phyloP scores from a whole-genome alignment of 2,888 invertebrate species.

The Ecdyonurus torrentis region DNA sequence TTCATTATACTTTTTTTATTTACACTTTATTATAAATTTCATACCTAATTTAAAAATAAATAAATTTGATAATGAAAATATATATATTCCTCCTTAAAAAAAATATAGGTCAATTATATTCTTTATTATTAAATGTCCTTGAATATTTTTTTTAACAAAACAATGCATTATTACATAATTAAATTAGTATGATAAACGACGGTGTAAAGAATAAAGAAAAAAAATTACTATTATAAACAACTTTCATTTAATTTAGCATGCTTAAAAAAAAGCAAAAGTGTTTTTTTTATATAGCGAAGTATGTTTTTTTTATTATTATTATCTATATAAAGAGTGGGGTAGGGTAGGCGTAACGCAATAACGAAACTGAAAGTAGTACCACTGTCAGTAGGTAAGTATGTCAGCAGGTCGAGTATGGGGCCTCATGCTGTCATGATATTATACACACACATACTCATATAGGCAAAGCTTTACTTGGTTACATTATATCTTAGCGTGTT shows the following conservation, averaged over 20 bases:
- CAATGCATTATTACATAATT: not conserved
- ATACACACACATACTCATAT: too few relatives aligned
- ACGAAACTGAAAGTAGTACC: slow-evolving; percentile 31
- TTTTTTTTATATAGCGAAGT: too few relatives aligned
- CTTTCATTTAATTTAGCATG: not conserved
- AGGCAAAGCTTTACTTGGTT: not conserved
- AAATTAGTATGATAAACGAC: not conserved
- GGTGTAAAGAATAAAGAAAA: not conserved
- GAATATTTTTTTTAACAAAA: too few relatives aligned
- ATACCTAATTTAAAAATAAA: too few relatives aligned
- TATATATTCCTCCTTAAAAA: too few relatives aligned
- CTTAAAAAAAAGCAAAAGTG: not conserved
- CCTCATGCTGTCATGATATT: too few relatives aligned
- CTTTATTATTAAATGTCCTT: too few relatives aligned
- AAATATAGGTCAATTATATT: too few relatives aligned
- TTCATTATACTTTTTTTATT: too few relatives aligned
- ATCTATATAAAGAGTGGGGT: not conserved
- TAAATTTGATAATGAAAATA: too few relatives aligned
- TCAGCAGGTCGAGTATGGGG: slow-evolving; percentile 37
- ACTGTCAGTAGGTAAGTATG: slow-evolving; percentile 42
- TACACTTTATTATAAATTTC: too few relatives aligned
- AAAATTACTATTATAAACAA: not conserved
- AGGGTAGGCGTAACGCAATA: not conserved
- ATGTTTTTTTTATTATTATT: not conserved
- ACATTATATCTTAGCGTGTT: too few relatives aligned